phyloP scores from a whole-genome alignment of 2,888 invertebrate species.

The Sarcophaga carnaria region DNA sequence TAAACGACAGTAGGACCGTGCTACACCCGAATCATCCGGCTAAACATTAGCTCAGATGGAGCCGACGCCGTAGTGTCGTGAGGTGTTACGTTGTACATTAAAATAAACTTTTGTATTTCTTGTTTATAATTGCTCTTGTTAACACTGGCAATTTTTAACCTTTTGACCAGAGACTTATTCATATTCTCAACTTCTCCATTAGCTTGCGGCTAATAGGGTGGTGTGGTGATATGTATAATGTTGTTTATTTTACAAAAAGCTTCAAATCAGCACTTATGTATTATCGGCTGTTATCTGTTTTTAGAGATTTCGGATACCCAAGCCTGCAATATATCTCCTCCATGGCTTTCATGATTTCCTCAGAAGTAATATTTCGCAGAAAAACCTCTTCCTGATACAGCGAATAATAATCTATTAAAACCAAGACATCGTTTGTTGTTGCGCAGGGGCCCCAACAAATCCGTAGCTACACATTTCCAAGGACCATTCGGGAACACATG shows the following conservation, averaged over 20 bases:
- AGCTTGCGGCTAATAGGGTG: slow-evolving; percentile 40
- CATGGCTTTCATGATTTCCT: slow-evolving; percentile 45
- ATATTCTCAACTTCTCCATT: too few species aligned
- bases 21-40: too few species aligned
- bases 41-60: slow-evolving; percentile 2
- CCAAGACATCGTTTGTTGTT: slow-evolving; percentile 57
- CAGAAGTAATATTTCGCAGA: slow-evolving; percentile 42
- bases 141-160: slow-evolving; percentile 34
- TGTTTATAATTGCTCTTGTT: slow-evolving; percentile 44
- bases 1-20: too few species aligned
- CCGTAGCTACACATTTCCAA: slow-evolving; percentile 56
- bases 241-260: slow-evolving; percentile 43
- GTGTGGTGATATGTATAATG: slow-evolving; percentile 43
- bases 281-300: slow-evolving; percentile 54
- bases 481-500: slow-evolving; percentile 57
- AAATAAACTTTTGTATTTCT: slow-evolving; percentile 43
- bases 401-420: slow-evolving; percentile 58
- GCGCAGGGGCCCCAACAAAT: slow-evolving; percentile 56
- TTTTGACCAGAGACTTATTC: slow-evolving; percentile 39
- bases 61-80: slow-evolving; percentile 29
- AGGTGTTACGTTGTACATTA: slow-evolving; percentile 59
- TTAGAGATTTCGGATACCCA: slow-evolving; percentile 50
- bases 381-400: slow-evolving; percentile 51
- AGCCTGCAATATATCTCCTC: slow-evolving; percentile 54
- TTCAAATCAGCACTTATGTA: slow-evolving; percentile 47